Conservation (phyloP, 2,797 vertebrate species). For the Ataeniobius toweri region DNA sequence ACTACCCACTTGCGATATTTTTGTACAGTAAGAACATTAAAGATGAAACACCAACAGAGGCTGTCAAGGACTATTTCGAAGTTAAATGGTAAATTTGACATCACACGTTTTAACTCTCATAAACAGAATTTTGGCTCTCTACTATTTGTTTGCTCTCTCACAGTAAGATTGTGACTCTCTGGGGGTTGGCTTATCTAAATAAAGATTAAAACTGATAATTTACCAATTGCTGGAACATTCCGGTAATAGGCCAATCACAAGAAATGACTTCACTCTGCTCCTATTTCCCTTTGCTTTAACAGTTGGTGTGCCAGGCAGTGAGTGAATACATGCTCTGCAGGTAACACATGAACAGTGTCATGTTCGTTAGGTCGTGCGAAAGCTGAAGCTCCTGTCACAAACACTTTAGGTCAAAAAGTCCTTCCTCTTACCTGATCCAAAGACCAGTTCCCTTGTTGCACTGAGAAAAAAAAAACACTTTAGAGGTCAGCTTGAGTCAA, state of each 20-base stretch:
- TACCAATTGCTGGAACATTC: not conserved
- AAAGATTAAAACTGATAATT: not conserved
- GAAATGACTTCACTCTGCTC: not conserved
- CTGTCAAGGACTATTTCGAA: conserved; percentile 11
- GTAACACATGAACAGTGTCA: not conserved
- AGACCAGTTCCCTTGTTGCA: not conserved
- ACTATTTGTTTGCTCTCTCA: conserved; percentile 16
- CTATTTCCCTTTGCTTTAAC: not conserved
- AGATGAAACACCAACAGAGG: conserved; percentile 22
- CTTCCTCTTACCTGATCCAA: not conserved
- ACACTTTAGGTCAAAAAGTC: not conserved
- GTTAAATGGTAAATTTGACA: conserved; percentile 17
- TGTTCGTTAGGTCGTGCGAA: not conserved
- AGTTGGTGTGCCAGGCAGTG: not conserved
- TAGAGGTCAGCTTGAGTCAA: not conserved
- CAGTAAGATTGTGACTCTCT: not conserved
- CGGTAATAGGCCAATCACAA: not conserved
- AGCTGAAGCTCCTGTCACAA: not conserved
- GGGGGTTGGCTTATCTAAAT: not conserved
- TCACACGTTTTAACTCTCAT: not conserved
- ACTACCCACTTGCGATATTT: conserved; percentile 49
- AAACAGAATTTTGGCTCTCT: conserved; percentile 1
- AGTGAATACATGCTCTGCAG: not conserved
- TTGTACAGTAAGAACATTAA: not conserved
- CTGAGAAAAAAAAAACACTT: not conserved